phyloP scores from a whole-genome alignment of 2,888 invertebrate genomes.

The Nebria brevicollis region DNA sequence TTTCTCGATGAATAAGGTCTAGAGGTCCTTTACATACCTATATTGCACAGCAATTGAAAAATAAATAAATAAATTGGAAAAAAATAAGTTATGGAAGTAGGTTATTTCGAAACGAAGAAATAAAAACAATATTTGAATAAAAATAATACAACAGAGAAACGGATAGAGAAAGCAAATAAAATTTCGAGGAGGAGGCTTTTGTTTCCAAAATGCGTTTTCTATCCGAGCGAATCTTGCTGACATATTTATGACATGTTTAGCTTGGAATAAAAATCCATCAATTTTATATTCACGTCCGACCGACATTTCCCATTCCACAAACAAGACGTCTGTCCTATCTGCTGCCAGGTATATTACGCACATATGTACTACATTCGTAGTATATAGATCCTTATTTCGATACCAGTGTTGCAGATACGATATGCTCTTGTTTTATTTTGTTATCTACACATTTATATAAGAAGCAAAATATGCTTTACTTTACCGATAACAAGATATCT shows the following conservation, averaged over 20 bases:
- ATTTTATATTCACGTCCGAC: slow-evolving; percentile 31
- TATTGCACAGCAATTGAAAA: background rate
- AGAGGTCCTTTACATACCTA: too few relatives aligned
- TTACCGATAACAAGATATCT: too few relatives aligned
- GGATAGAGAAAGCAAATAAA: slow-evolving; percentile 5
- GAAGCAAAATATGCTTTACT: too few relatives aligned
- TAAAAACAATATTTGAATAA: background rate
- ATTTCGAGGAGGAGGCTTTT: slow-evolving; percentile 3
- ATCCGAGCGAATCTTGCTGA: slow-evolving; percentile 34
- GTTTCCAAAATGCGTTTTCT: slow-evolving; percentile 31
- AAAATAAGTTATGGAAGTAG: background rate
- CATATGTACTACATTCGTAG: too few relatives aligned
- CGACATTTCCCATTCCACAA: slow-evolving; percentile 7
- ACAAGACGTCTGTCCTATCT: too few relatives aligned
- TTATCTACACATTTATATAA: too few relatives aligned
- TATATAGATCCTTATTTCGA: too few relatives aligned
- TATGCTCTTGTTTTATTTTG: too few relatives aligned
- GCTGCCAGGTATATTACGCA: too few relatives aligned
- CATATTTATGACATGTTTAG: slow-evolving; percentile 45
- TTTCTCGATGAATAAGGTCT: too few relatives aligned
- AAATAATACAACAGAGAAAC: background rate
- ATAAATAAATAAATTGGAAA: background rate
- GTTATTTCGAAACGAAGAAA: background rate
- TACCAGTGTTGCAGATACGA: too few relatives aligned
- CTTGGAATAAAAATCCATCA: slow-evolving; percentile 45